Conservation (phyloP, 2,797 vertebrate genomes). For the Pampus argenteus region DNA sequence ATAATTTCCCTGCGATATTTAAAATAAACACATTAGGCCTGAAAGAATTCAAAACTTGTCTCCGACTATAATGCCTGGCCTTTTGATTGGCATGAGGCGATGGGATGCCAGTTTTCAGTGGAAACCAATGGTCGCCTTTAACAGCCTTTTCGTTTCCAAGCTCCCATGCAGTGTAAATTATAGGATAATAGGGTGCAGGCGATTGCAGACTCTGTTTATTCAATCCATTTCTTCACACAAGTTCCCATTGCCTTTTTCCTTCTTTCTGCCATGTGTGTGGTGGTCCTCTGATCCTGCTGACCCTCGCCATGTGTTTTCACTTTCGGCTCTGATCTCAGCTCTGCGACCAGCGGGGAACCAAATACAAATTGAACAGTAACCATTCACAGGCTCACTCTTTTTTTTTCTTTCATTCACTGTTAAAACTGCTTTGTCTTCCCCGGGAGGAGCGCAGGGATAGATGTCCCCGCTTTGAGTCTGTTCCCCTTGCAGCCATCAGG, state of each 20-base stretch:
- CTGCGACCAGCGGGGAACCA: constrained; percentile 99
- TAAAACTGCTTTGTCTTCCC: constrained; percentile 94
- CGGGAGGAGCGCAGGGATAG: constrained; percentile 83
- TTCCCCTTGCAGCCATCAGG: constrained; percentile 35
- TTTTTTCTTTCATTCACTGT: constrained; percentile 87
- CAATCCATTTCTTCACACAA: constrained; percentile 97
- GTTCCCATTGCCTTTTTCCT: constrained; percentile 93
- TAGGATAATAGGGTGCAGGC: constrained; percentile 97
- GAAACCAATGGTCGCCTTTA: constrained; percentile 87
- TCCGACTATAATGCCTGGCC: constrained; percentile 83
- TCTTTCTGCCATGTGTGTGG: constrained; percentile 92
- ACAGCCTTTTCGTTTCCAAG: constrained; percentile 85
- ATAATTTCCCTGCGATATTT: constrained; percentile 95
- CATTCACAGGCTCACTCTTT: constrained; percentile 94
- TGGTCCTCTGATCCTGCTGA: constrained; percentile 99
- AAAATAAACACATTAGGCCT: constrained; percentile 96
- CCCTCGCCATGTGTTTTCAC: constrained; percentile 99
- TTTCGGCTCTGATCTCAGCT: constrained; percentile 99
- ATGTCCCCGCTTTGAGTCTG: constrained; percentile 82
- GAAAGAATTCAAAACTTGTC: constrained; percentile 94
- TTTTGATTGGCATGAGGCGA: constrained; percentile 91
- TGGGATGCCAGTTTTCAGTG: constrained; percentile 80
- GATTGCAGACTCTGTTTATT: constrained; percentile 97
- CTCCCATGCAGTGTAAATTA: constrained; percentile 97
- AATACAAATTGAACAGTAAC: constrained; percentile 99